These are phyloP conservation scores for Leptinotarsa rubiginosa DNA, from an alignment of 2,888 invertebrate species.

Conservation along the genomic window DNA sequence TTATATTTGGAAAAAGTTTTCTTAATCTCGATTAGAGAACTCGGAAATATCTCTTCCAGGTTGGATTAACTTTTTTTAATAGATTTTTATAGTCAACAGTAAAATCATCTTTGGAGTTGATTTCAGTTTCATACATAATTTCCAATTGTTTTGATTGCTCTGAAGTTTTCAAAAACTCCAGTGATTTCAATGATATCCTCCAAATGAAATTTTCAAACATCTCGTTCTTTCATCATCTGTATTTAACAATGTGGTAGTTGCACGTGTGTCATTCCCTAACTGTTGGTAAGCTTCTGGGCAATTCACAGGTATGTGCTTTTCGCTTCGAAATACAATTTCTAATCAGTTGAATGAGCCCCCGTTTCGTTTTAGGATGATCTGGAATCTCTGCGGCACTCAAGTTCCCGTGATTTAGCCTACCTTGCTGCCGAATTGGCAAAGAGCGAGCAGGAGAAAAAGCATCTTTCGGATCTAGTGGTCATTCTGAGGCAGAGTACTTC, in stretches of 20 bases:
- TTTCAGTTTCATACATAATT: neutral
- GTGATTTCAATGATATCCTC: neutral
- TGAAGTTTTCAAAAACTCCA: neutral
- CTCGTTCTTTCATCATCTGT: neutral
- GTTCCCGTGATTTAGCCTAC: conserved; percentile 78
- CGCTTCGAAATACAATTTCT: conserved; percentile 35
- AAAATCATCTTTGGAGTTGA: neutral
- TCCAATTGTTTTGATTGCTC: neutral
- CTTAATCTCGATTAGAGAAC: too few relatives aligned
- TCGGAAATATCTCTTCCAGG: too few relatives aligned
- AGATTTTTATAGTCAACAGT: too few relatives aligned
- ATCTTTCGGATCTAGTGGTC: conserved; percentile 74
- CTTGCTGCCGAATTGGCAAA: conserved; percentile 78
- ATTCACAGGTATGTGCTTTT: conserved; percentile 65
- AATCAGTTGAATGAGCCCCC: conserved; percentile 6
- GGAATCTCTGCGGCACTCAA: conserved; percentile 79
- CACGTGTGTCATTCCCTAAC: conserved; percentile 40
- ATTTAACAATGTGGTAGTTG: conserved; percentile 5
- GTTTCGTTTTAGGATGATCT: conserved; percentile 77
- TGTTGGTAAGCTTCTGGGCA: conserved; percentile 61
- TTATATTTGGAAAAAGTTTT: too few relatives aligned
- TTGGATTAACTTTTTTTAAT: too few relatives aligned
- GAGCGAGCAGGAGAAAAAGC: conserved; percentile 80
- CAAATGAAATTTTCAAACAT: neutral
- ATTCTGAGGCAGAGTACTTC: conserved; percentile 68